Conservation (phyloP, 2,113 vertebrate genomes). For the Eurystomus gularis region DNA sequence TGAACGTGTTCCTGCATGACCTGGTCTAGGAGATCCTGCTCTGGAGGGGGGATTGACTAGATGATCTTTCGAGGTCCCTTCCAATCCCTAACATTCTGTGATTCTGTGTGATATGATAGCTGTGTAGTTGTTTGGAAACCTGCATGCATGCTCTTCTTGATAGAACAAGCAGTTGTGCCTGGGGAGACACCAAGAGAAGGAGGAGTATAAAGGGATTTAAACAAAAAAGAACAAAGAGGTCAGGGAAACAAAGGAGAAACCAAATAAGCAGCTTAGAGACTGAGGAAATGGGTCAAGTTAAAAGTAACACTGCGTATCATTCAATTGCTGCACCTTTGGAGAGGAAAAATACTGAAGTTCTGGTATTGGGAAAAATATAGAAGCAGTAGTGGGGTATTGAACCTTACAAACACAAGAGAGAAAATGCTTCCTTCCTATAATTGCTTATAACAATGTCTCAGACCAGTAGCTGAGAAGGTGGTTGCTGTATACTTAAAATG, state of each 20-base stretch:
- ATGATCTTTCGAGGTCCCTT: too few relatives aligned
- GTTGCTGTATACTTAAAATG: neutral
- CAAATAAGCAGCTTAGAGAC: constrained; percentile 12
- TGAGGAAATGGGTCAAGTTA: neutral
- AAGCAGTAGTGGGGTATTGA: neutral
- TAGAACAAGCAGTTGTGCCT: constrained; percentile 10
- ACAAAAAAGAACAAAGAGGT: neutral
- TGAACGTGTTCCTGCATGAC: too few relatives aligned
- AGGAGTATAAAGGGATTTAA: neutral
- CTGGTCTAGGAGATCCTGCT: too few relatives aligned
- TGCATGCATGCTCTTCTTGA: neutral
- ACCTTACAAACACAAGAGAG: neutral
- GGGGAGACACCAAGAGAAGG: neutral
- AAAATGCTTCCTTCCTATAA: neutral
- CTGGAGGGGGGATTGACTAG: too few relatives aligned
- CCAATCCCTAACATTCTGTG: too few relatives aligned
- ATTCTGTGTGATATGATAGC: neutral
- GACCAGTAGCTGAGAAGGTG: neutral
- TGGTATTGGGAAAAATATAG: neutral
- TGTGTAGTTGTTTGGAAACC: neutral
- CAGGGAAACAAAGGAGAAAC: neutral
- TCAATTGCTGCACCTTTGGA: neutral
- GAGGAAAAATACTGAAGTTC: neutral
- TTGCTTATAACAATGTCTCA: neutral
- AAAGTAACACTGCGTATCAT: neutral